A percentile compares a stretch with the other conserved stretches of the same genome.
These are phyloP conservation scores for Pelodytes ibericus DNA, from an alignment of 2,797 vertebrate species.

Conservation along the genomic window DNA sequence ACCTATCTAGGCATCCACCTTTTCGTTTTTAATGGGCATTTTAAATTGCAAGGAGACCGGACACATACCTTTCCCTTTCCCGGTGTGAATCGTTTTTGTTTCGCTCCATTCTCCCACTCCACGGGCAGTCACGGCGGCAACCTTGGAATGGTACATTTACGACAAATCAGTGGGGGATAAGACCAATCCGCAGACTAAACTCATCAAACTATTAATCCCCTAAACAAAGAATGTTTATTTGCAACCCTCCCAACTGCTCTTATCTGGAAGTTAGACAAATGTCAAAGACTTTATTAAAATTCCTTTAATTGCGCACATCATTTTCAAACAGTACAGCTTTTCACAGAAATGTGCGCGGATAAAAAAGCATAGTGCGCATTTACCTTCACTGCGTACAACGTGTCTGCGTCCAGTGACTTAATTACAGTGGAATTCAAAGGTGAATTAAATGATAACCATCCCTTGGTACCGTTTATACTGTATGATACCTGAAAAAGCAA, in stretches of 20 bases:
- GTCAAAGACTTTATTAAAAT: too few species aligned
- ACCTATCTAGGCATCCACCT: too few species aligned
- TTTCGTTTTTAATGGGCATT: too few species aligned
- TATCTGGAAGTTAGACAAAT: too few species aligned
- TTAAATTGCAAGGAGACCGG: too few species aligned
- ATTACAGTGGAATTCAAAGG: conserved; percentile 74
- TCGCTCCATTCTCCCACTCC: conserved; percentile 93
- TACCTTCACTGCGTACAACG: conserved; percentile 85
- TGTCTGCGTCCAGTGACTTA: conserved; percentile 75
- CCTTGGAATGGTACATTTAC: conserved; percentile 70
- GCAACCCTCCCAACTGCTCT: too few species aligned
- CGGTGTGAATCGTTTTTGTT: conserved; percentile 85
- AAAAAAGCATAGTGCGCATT: conserved; percentile 60
- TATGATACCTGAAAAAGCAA: conserved; percentile 87
- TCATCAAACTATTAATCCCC: too few species aligned
- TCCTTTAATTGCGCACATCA: too few species aligned
- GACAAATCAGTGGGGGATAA: neutral
- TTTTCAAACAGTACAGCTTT: too few species aligned
- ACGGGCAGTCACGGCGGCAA: conserved; percentile 91
- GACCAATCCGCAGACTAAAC: too few species aligned
- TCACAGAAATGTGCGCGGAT: too few species aligned
- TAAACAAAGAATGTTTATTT: too few species aligned
- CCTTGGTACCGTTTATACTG: conserved; percentile 73
- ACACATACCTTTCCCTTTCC: conserved; percentile 80
- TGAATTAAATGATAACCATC: conserved; percentile 86